Conservation (phyloP, 2,888 invertebrate genomes). For the Spilarctia lutea region DNA sequence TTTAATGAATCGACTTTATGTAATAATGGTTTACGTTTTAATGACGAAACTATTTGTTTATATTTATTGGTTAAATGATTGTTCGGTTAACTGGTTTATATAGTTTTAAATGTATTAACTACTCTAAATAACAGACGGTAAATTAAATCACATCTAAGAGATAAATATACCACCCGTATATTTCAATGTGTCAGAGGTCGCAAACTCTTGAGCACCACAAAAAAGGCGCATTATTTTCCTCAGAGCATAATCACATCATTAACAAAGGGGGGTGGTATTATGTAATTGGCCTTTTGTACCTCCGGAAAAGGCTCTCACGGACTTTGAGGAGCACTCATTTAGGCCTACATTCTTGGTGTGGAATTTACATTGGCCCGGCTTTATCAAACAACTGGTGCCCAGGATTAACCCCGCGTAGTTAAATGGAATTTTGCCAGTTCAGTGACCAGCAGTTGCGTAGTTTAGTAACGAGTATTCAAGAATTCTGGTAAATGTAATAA, state of each 20-base stretch:
- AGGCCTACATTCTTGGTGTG: constrained; percentile 51
- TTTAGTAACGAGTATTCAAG: neutral
- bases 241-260: constrained; percentile 52
- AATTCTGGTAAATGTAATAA: neutral
- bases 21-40: neutral
- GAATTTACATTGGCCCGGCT: constrained; percentile 53
- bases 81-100: too few species aligned
- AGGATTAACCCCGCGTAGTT: constrained; percentile 45
- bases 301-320: constrained; percentile 49
- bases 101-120: neutral
- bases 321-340: constrained; percentile 54
- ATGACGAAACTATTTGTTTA: neutral
- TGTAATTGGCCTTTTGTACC: constrained; percentile 52
- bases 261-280: constrained; percentile 47
- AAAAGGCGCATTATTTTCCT: constrained; percentile 47
- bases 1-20: neutral
- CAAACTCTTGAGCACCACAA: constrained; percentile 29
- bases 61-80: too few species aligned
- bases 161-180: neutral
- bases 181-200: constrained; percentile 8
- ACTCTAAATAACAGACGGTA: neutral
- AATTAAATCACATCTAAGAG: neutral
- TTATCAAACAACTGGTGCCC: constrained; percentile 50
- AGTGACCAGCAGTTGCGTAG: constrained; percentile 11
- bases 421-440: constrained; percentile 39